Base-by-base conservation (phyloP, 2,797 vertebrate genomes). In the Channa striata region DNA sequence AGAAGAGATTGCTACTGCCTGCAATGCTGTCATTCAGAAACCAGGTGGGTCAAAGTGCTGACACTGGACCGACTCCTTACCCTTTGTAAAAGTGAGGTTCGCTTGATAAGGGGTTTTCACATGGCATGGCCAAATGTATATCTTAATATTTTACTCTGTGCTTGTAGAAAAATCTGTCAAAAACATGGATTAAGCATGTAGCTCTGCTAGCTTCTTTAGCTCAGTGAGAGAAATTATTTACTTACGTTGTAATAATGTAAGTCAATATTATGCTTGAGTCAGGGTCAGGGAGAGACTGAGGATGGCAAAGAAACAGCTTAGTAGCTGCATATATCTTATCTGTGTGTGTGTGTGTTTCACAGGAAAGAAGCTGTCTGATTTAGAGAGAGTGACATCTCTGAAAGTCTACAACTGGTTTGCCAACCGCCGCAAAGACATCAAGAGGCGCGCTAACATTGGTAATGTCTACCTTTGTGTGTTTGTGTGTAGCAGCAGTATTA, bases 401-500 rank as follows among this genome's bases (percentile, higher is more conserved):
- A 99, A 99, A 87, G 98, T 99, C 37, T 99, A 99, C 93, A 99
- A 99, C 82, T 99, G 97, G 98, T 99, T 99, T 86, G 98, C 98
- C 80, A 99, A 99, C 90, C 95, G 97, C 57, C 94, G 98, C 85
- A 99, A 99, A 94, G 98, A 99, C 85, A 98, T 99, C 90, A 99
- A 99, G 94, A 95, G 97, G 74, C 93, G 98, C 74, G 98, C 98
- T 68, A 99, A 97, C 83, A 99, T 99, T 77, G 98, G 98, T 99
- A 99, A 98, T 94, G 94, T 92, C 88, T 89, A 77, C 54, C 64
- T 81, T 76, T 63, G 62, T 48, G 4, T 70, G 8, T 4, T 30
- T 78, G 14, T 58, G 48, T 48, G 36, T 36, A 33, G 44, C 34
- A 2, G 17, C 1, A 19, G 1, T 1, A 33, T 14, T 51, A n/a